These are phyloP conservation scores for Serrognathus titanus DNA, from an alignment of 2,888 invertebrate genomes.

Conservation along the genomic window DNA sequence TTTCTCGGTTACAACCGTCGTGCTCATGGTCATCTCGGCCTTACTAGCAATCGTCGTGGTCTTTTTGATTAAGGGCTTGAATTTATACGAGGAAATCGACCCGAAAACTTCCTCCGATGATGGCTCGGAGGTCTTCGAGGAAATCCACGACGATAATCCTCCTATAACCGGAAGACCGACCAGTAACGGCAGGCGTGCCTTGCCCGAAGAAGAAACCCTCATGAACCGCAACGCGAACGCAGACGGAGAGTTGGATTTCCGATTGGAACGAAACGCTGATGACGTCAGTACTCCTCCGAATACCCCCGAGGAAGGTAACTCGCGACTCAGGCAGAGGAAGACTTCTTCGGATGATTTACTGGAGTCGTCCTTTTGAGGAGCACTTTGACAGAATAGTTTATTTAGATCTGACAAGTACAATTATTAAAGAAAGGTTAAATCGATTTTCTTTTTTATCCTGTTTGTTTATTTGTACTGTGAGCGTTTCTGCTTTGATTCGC, in stretches of 20 bases:
- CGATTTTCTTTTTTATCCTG: too few relatives aligned
- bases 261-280: neutral
- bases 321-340: neutral
- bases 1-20: slow-evolving; percentile 33
- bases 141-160: neutral
- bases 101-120: neutral
- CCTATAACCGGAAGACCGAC: neutral
- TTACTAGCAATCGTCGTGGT: slow-evolving; percentile 27
- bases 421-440: too few relatives aligned
- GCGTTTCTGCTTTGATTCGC: too few relatives aligned
- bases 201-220: slow-evolving; percentile 5
- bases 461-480: too few relatives aligned
- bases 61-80: slow-evolving; percentile 26
- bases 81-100: slow-evolving; percentile 21
- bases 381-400: slow-evolving; percentile 31
- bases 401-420: too few relatives aligned
- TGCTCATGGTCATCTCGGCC: slow-evolving; percentile 31
- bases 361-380: slow-evolving; percentile 13
- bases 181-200: neutral
- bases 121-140: neutral
- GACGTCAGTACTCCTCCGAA: neutral
- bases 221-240: neutral
- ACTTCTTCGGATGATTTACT: slow-evolving; percentile 6
- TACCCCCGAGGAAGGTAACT: neutral
- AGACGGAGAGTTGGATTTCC: slow-evolving; percentile 9